Conservation (phyloP, 2,113 vertebrate genomes). For the Nicator chloris region DNA sequence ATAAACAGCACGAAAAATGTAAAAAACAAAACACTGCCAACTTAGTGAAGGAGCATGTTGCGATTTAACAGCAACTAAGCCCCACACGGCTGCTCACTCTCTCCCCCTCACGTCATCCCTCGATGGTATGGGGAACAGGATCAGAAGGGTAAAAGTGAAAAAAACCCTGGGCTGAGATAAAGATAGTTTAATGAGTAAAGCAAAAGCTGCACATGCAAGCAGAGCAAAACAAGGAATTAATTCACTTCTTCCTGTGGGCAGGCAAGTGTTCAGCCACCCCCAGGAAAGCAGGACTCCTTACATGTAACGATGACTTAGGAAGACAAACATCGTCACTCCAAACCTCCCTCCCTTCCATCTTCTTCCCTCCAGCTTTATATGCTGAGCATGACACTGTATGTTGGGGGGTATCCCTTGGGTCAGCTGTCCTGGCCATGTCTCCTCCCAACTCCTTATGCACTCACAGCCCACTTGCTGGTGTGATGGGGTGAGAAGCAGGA, state of each 20-base stretch:
- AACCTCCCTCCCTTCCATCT: not conserved
- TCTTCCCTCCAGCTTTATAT: not conserved
- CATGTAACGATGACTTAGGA: accelerated
- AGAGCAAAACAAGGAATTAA: not conserved
- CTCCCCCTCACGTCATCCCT: not conserved
- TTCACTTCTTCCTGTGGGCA: not conserved
- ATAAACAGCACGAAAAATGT: not conserved
- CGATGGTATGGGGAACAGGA: not conserved
- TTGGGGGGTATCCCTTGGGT: not conserved
- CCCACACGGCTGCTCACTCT: not conserved
- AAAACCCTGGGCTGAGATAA: not conserved
- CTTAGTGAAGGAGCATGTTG: not conserved
- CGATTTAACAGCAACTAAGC: not conserved
- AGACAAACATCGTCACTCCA: not conserved
- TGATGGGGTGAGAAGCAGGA: not conserved
- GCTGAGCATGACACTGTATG: not conserved
- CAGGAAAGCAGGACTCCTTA: not conserved
- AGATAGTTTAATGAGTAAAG: not conserved
- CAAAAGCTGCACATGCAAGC: not conserved
- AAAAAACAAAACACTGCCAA: not conserved
- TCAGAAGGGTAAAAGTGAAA: not conserved
- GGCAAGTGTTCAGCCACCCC: not conserved
- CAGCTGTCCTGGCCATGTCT: not conserved
- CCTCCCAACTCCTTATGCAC: not conserved
- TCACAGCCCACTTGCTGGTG: not conserved